Evolutionary conservation across 2,113 vertebrate genomes (phyloP).

Genomic region (Ahaetulla prasina): DNA sequence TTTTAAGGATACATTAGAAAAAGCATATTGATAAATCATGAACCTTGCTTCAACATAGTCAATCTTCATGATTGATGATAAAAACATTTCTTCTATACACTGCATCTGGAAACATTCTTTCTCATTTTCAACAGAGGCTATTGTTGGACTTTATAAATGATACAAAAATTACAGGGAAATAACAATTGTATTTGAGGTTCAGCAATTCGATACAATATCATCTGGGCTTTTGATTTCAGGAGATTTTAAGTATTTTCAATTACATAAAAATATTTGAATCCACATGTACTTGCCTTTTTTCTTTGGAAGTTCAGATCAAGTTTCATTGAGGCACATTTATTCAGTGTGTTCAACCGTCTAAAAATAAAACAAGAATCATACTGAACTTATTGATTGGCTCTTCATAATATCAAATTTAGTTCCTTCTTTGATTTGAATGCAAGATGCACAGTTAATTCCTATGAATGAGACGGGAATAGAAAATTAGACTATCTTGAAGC

Average conservation of each 20-base stretch:
- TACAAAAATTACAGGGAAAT: background rate
- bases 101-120: background rate
- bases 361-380: conserved; percentile 63
- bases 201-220: conserved; percentile 4
- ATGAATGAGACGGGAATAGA: background rate
- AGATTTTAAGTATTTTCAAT: conserved; percentile 13
- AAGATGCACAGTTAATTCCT: background rate
- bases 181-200: background rate
- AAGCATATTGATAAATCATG: background rate
- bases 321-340: conserved; percentile 99
- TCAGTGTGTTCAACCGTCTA: conserved; percentile 94
- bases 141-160: background rate
- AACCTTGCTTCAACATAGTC: background rate
- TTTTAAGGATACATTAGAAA: background rate
- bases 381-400: conserved; percentile 42
- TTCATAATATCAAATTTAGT: conserved; percentile 37
- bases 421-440: conserved; percentile 35
- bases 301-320: conserved; percentile 93
- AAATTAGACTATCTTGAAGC: background rate
- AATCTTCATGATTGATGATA: background rate
- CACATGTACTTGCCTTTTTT: conserved; percentile 83
- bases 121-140: background rate
- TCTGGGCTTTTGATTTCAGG: conserved; percentile 1
- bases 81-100: background rate
- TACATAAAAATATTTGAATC: conserved; percentile 16